Base-by-base conservation (phyloP, 64 coral and sea anemone species). In the Pocillopora verrucosa region DNA sequence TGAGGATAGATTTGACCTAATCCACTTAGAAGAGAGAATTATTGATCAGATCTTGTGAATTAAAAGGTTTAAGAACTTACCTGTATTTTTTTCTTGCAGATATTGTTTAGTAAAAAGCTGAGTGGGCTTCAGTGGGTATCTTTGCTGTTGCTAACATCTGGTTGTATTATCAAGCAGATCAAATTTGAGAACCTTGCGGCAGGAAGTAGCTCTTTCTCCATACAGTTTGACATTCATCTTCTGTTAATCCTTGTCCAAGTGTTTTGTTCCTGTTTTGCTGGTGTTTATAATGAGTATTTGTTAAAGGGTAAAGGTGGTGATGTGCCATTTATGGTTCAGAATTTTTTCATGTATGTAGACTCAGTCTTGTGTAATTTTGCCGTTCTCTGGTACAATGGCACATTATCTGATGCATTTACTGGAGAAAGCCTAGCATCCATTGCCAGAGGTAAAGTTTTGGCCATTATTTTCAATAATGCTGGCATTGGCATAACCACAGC, bases 251-350 rank as follows among this genome's bases (percentile, higher is more conserved):
- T 98, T 22, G 96, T 98, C 56, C 96, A 98, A 90, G 93, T 98
- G n/a, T 98, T 98, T 82, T 95, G 96, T 34, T 98, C 96, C 20
- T 98, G 96, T 58, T 94, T 98, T 90, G 96, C 96, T 35, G 96
- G 96, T 60, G 96, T 98, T 74, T 98, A 98, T 70, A 98, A 98
- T 76, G 96, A 98, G 76, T 98, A 98, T 75, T 93, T 98, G 19
- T 72, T 98, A 15, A 98, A 98, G 78, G 96, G 96, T 36, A 94
- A 91, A 41, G 80, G 93, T 38, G 93, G 93, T 0, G 96, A 98
- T 36, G 93, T 91, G 11, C 93, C 96, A n/a, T 92, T 98, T 73
- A 92, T 98, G 96, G 59, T 92, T 20, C 96, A 98, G 78, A 98
- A 95, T 87, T 83, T 92, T 61, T 98, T 95, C 82, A 98, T 98